phyloP scores from a whole-genome alignment of 2,888 invertebrate genomes.

The Agrotis ipsilon region DNA sequence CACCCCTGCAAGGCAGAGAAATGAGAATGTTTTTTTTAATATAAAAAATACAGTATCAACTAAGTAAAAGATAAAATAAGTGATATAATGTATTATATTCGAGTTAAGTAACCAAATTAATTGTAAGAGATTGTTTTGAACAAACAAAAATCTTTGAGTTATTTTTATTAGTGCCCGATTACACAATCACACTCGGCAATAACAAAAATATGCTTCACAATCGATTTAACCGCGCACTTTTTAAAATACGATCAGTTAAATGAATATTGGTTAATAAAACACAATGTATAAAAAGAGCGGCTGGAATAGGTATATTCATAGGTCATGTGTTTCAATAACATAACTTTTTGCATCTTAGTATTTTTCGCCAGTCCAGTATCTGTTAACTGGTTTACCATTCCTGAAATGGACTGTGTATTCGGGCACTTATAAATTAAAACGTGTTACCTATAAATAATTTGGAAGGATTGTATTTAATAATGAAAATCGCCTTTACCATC shows the following conservation, averaged over 20 bases:
- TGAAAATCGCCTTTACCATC: not conserved
- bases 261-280: conserved; percentile 12
- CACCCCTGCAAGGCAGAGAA: conserved; percentile 10
- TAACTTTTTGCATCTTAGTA: too few species aligned
- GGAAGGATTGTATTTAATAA: conserved; percentile 7
- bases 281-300: conserved; percentile 24
- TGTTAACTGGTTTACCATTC: not conserved
- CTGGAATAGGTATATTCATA: too few species aligned
- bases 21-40: conserved; percentile 22
- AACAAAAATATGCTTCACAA: not conserved
- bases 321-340: too few species aligned
- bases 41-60: conserved; percentile 26
- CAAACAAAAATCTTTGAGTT: not conserved
- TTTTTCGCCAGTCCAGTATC: too few species aligned
- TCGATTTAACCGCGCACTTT: not conserved
- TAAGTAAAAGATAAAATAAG: conserved; percentile 64
- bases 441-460: not conserved
- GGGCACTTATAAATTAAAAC: not conserved
- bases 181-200: not conserved
- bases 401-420: conserved; percentile 18
- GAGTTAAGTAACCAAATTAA: conserved; percentile 47
- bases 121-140: conserved; percentile 3
- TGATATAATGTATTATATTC: conserved; percentile 52
- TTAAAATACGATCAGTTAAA: not conserved
- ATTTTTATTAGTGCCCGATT: not conserved